A percentile compares a stretch with the other conserved stretches of the same genome.
Conservation (phyloP, 2,113 vertebrate species). For the Egretta garzetta region DNA sequence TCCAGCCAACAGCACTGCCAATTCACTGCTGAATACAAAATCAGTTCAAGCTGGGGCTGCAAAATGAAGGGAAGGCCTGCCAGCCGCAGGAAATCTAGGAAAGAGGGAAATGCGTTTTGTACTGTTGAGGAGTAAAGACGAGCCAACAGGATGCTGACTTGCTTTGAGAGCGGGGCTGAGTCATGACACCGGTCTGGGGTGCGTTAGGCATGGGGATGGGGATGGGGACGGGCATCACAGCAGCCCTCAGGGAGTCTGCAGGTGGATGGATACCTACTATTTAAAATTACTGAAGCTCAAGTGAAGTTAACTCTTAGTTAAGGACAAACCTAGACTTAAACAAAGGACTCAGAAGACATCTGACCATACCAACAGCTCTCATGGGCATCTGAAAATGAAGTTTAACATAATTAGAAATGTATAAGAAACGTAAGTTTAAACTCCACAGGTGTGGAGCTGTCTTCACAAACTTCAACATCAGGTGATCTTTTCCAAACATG, state of each 20-base stretch:
- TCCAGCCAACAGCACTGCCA: neutral
- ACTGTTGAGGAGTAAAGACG: neutral
- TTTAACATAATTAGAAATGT: neutral
- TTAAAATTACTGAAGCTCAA: neutral
- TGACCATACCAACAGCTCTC: neutral
- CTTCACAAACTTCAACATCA: neutral
- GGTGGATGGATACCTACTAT: neutral
- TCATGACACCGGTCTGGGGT: neutral
- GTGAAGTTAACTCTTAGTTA: neutral
- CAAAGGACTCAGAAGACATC: neutral
- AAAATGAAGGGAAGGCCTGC: neutral
- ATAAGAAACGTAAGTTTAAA: neutral
- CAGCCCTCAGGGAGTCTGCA: neutral
- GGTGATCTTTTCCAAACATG: neutral
- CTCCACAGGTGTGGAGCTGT: neutral
- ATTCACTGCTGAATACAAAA: slow-evolving; percentile 15
- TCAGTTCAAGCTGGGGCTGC: slow-evolving; percentile 36
- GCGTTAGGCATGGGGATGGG: neutral
- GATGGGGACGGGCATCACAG: neutral
- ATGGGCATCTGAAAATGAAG: neutral
- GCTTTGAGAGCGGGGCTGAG: neutral
- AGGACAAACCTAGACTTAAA: neutral
- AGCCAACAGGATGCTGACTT: neutral
- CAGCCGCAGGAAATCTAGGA: slow-evolving; percentile 27
- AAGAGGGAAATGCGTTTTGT: neutral